Base-by-base conservation (phyloP, 2,113 vertebrate genomes). In the Indri indri region DNA sequence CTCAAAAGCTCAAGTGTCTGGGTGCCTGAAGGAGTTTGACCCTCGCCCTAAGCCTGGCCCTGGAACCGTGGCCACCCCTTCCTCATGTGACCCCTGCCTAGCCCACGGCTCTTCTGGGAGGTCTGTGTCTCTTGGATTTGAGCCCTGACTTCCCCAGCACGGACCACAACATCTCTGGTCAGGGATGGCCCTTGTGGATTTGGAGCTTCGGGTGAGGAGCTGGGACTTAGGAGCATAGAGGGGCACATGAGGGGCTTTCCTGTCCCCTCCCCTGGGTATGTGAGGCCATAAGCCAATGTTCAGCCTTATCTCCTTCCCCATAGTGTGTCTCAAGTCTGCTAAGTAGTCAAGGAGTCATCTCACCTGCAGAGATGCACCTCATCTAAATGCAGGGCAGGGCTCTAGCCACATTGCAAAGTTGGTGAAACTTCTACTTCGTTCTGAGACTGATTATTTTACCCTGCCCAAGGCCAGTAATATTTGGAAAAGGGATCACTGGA, bases 1-100 rank as follows among this genome's bases (percentile, higher is more conserved):
- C 93, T 98, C 96, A 97, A 97, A 98, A 97, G 98, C 80, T 16
- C 65, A 74, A 95, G 96, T 98, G 97, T 98, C 90, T 95, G 92
- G 37, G 42, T 85, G 84, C 90, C 89, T 2, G 7, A 90, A 96
- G 93, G 97, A 89, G 84, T 89, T 52, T 97, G 97, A 97, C 96
- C 93, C 76, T 84, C 97, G 94, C 96, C 92, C 74, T 96, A n/a
- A 81, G 74, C 65, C 93, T 90, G 23, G 80, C 80, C 80, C 82
- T 90, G 80, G 77, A 90, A 74, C 83, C 81, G 45, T 12, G 66
- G 82, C 70, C 57, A 74, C 57, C 45, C 57, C 59, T 88, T 97
- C n/a, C 59, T 47, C 34, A 45, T 40, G 30, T 68, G 94, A 94
- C 90, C 77, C 57, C 22, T 82, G n/a, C 73, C 63, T 32, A 32